These are phyloP conservation scores for Prorops nasuta DNA, from an alignment of 1,140 invertebrate genomes.

Conservation along the genomic window DNA sequence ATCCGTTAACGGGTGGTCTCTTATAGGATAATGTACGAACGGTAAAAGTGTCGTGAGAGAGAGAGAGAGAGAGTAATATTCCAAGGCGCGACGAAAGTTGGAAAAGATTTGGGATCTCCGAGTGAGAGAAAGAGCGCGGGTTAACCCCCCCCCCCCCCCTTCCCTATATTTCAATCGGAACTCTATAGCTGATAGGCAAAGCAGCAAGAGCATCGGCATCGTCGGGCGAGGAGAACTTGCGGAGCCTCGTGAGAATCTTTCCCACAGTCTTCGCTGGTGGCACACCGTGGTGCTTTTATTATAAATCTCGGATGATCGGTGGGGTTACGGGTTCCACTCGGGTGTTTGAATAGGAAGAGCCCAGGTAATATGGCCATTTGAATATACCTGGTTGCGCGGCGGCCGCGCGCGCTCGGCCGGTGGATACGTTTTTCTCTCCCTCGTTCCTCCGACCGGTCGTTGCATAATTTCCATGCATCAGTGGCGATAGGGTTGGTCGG, in stretches of 20 bases:
- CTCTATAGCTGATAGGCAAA: conserved; percentile 39
- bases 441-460: conserved; percentile 26
- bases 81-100: too few species aligned
- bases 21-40: too few species aligned
- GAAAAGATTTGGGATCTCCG: conserved; percentile 10
- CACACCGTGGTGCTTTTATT: conserved; percentile 36
- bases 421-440: conserved; percentile 6
- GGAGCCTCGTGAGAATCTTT: conserved; percentile 35
- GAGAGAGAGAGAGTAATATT: too few species aligned
- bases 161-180: neutral
- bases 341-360: conserved; percentile 50
- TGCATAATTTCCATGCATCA: conserved; percentile 51
- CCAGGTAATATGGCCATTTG: conserved; percentile 49
- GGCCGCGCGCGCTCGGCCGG: too few species aligned
- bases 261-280: conserved; percentile 42
- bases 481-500: conserved; percentile 19
- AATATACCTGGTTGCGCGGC: conserved; percentile 43
- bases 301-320: conserved; percentile 49
- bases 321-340: conserved; percentile 19
- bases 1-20: conserved; percentile 22
- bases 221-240: too few species aligned
- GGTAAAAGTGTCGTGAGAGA: too few species aligned
- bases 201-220: conserved; percentile 19
- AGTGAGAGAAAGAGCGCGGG: conserved; percentile 2
- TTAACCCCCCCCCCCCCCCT: neutral